These are phyloP conservation scores for Atractosteus spatula DNA, from an alignment of 2,113 vertebrate genomes.

Conservation along the genomic window DNA sequence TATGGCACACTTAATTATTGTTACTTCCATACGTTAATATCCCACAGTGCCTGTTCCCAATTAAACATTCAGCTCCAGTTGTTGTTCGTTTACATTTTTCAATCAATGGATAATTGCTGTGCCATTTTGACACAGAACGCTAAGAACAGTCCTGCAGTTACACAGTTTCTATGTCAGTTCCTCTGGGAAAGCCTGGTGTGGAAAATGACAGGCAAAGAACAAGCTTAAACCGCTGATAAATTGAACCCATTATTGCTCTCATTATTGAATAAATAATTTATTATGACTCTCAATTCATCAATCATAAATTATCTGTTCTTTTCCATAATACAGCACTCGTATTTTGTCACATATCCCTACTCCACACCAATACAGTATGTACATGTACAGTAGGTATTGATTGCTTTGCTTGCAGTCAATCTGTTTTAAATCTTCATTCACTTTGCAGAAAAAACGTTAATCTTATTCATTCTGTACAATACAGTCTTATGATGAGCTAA, in stretches of 20 bases:
- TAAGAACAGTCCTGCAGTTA: conserved; percentile 20
- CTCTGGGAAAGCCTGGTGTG: conserved; percentile 8
- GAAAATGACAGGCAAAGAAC: conserved; percentile 18
- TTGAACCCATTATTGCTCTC: conserved; percentile 25
- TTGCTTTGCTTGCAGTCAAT: too few relatives aligned
- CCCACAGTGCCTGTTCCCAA: conserved; percentile 23
- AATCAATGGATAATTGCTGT: conserved; percentile 16
- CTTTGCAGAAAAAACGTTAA: too few relatives aligned
- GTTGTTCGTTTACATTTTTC: conserved; percentile 17
- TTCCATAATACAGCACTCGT: not conserved
- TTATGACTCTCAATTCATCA: conserved; percentile 23
- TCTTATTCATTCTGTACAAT: too few relatives aligned
- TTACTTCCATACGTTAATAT: conserved; percentile 17
- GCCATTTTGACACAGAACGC: conserved; percentile 23
- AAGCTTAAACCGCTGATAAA: conserved; percentile 27
- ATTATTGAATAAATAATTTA: conserved; percentile 28
- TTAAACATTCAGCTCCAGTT: conserved; percentile 17
- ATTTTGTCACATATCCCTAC: not conserved
- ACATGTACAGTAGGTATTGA: too few relatives aligned
- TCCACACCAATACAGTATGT: too few relatives aligned
- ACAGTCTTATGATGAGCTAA: too few relatives aligned
- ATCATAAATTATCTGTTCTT: conserved; percentile 14
- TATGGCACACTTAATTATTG: conserved; percentile 12
- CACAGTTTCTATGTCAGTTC: conserved; percentile 19
- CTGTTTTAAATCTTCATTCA: too few relatives aligned